Evolutionary conservation across 2,888 invertebrate genomes (phyloP).

Genomic region (Lasioglossum lativentre): DNA sequence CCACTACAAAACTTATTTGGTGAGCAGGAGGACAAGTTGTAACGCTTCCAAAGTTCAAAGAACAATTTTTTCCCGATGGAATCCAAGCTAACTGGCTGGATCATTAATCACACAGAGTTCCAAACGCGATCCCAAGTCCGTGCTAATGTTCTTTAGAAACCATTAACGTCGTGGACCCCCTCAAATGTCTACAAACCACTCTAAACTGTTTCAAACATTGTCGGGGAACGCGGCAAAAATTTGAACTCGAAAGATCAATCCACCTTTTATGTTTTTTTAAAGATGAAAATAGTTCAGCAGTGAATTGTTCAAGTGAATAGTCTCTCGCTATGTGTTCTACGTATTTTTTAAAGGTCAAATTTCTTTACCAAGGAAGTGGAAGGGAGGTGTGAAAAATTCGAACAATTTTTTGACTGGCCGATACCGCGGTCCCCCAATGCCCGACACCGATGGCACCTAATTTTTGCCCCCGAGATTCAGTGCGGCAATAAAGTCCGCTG

Average conservation of each 20-base stretch:
- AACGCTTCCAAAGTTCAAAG: slow-evolving; percentile 4
- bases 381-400: background rate
- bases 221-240: background rate
- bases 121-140: background rate
- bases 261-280: too few relatives aligned
- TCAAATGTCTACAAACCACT: background rate
- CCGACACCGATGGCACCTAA: slow-evolving; percentile 59
- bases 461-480: slow-evolving; percentile 78
- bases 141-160: background rate
- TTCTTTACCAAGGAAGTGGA: background rate
- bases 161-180: background rate
- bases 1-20: background rate
- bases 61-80: background rate
- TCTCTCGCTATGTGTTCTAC: too few relatives aligned
- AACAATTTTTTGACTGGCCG: background rate
- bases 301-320: too few relatives aligned
- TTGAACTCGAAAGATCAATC: too few relatives aligned
- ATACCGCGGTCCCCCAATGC: background rate
- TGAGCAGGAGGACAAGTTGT: slow-evolving; percentile 5
- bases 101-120: slow-evolving; percentile 7
- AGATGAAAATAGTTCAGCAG: too few relatives aligned
- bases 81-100: background rate
- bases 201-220: background rate
- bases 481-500: slow-evolving; percentile 77
- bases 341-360: background rate